A percentile compares a stretch with the other conserved stretches of the same genome.
Evolutionary conservation across 2,888 invertebrate genomes (phyloP).

Genomic region (Orthosia cruda): DNA sequence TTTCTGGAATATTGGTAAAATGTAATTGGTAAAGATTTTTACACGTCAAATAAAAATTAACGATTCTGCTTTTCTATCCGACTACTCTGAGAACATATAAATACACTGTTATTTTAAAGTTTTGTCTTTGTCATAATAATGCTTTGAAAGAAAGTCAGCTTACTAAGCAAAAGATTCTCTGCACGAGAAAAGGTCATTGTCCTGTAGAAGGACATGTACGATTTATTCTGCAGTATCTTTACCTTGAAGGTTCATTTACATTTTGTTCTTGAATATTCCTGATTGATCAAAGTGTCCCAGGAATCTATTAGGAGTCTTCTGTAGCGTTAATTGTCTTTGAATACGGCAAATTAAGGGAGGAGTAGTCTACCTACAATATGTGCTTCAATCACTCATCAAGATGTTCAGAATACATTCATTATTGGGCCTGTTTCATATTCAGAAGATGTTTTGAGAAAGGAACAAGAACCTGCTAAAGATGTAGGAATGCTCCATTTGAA

Average conservation of each 20-base stretch:
- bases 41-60: too few species aligned
- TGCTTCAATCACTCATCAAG: neutral
- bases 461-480: neutral
- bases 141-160: too few species aligned
- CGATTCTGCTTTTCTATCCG: too few species aligned
- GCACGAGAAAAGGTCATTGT: neutral
- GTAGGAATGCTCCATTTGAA: too few species aligned
- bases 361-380: neutral
- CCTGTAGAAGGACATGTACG: neutral
- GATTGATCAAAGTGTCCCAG: conserved; percentile 7
- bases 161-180: too few species aligned
- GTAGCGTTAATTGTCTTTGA: conserved; percentile 13
- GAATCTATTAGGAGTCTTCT: neutral
- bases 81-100: too few species aligned
- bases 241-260: neutral
- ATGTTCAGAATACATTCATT: neutral
- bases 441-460: neutral
- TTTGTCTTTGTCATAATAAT: too few species aligned
- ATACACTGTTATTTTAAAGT: too few species aligned
- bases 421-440: neutral
- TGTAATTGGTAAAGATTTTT: too few species aligned
- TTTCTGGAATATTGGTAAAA: too few species aligned
- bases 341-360: conserved; percentile 4
- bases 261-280: neutral
- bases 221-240: neutral